Evolutionary conservation across 2,888 invertebrate species (phyloP).

Genomic region (Sinodicranocentrus sp.): DNA sequence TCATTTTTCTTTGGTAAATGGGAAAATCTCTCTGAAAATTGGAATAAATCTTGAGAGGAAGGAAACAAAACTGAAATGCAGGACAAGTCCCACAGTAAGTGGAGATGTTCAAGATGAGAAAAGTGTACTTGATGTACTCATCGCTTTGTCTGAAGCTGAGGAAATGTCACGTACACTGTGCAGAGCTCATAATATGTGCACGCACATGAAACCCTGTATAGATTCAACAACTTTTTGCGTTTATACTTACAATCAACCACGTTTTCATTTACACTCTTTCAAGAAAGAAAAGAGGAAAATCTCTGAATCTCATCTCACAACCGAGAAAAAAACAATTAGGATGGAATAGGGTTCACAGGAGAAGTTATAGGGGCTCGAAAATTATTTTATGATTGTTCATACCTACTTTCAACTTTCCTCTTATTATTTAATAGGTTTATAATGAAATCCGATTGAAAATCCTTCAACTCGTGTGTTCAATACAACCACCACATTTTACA

Average conservation of each 20-base stretch:
- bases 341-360: slow-evolving; percentile 8
- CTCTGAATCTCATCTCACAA: slow-evolving; percentile 20
- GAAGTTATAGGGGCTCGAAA: slow-evolving; percentile 29
- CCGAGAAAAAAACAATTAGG: background rate
- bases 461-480: background rate
- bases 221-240: background rate
- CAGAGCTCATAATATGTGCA: background rate
- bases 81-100: background rate
- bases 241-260: background rate
- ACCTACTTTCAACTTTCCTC: background rate
- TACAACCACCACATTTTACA: slow-evolving; percentile 26
- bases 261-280: slow-evolving; percentile 30
- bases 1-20: slow-evolving; percentile 59
- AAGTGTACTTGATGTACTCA: background rate
- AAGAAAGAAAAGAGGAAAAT: slow-evolving; percentile 15
- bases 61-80: slow-evolving; percentile 37
- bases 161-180: slow-evolving; percentile 57
- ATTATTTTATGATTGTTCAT: slow-evolving; percentile 38
- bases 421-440: slow-evolving; percentile 20
- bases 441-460: background rate
- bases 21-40: slow-evolving; percentile 54
- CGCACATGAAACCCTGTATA: background rate
- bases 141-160: slow-evolving; percentile 18
- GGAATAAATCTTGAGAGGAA: slow-evolving; percentile 55
- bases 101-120: background rate